Evolutionary conservation across 2,113 vertebrate genomes (phyloP).

Genomic region (Tiliqua scincoides): DNA sequence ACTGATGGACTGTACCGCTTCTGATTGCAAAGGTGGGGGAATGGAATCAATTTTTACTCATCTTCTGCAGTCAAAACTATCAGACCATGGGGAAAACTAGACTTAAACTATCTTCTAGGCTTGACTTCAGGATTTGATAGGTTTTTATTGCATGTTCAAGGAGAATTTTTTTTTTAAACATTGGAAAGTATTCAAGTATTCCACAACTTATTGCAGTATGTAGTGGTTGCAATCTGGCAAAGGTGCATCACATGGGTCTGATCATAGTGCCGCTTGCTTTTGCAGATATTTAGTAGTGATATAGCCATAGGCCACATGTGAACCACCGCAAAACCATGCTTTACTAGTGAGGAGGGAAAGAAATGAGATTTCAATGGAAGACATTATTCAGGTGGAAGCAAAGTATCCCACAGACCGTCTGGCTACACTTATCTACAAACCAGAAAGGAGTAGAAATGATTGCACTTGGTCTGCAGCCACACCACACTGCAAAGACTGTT

Average conservation of each 20-base stretch:
- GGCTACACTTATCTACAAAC: slow-evolving; percentile 9
- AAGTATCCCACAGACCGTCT: slow-evolving; percentile 46
- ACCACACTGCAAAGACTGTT: slow-evolving; percentile 30
- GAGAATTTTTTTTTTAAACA: not conserved
- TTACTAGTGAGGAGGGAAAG: not conserved
- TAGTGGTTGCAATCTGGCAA: not conserved
- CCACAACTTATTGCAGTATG: not conserved
- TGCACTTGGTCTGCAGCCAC: slow-evolving; percentile 58
- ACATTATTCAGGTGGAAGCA: slow-evolving; percentile 41
- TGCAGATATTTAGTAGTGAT: not conserved
- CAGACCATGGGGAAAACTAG: not conserved
- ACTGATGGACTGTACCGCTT: not conserved
- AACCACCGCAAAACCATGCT: not conserved
- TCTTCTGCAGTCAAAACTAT: not conserved
- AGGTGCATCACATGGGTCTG: not conserved
- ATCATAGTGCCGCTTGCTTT: not conserved
- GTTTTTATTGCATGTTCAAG: not conserved
- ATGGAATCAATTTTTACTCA: too few relatives aligned
- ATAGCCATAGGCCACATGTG: not conserved
- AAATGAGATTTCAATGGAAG: not conserved
- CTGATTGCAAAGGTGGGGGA: not conserved
- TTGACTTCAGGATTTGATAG: not conserved
- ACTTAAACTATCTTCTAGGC: not conserved
- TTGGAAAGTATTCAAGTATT: too few relatives aligned
- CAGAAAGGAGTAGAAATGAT: slow-evolving; percentile 51